Evolutionary conservation across 2,888 invertebrate species (phyloP), one percentile per base, ranked within the genome.

Genomic region (Lymantria monacha): DNA sequence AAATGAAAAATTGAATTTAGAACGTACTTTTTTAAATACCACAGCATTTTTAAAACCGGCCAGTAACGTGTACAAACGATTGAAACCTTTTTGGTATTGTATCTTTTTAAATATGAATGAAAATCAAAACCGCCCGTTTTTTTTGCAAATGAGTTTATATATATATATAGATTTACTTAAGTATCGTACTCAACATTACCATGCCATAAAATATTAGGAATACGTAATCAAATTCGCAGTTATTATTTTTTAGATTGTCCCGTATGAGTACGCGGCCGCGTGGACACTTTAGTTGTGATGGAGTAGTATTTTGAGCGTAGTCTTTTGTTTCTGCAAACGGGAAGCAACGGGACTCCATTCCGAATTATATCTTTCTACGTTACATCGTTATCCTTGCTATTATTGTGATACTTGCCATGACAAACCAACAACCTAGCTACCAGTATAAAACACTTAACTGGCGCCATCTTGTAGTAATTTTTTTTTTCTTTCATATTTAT

Each of bases 261-360:
- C 8, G 12, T 5, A 41, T 8, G 13, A 7, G 12, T 41, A 41
- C 9, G 14, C 9, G 5, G 1, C 10, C 13, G 1, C 46, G 11
- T 53, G 38, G 53, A 40, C 12, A 49, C 38, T 43, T 33, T 40
- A 38, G 14, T 33, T 33, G 31, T 46, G 42, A 49, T 43, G 14
- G 14, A 53, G 46, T 48, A 52, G 44, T 46, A 44, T 53, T 52
- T 49, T 22, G 46, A 46, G 30, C 40, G 49, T 49, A 38, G 13
- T 38, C 42, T 49, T 53, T 53, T 49, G 53, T 53, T 53, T 49
- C 43, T 33, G 22, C 45, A 40, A 33, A 48, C 38, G 48, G 9
- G 12, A 46, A 48, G n/a, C 46, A 13, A 37, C 36, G 22, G 49
- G 48, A 42, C 33, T 42, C 45, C 45, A 31, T 42, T 42, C 15